These are phyloP conservation scores for Heliothis peltigera DNA, from an alignment of 2,888 invertebrate genomes.

Conservation along the genomic window DNA sequence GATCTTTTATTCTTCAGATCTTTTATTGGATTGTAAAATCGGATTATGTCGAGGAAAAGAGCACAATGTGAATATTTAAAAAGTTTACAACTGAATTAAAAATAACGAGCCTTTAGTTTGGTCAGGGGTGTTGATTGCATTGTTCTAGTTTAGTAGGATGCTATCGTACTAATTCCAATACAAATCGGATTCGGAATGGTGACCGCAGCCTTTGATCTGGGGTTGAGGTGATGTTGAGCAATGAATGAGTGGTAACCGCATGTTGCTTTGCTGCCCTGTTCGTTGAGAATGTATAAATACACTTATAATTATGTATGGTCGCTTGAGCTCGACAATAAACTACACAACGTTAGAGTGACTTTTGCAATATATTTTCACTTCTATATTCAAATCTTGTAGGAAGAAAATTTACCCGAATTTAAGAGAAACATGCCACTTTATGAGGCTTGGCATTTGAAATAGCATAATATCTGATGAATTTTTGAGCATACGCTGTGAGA, in stretches of 20 bases:
- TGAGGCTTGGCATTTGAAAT: conserved; percentile 18
- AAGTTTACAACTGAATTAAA: neutral
- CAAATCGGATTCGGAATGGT: conserved; percentile 20
- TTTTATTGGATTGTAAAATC: neutral
- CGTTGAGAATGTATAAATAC: conserved; percentile 76
- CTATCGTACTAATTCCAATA: conserved; percentile 11
- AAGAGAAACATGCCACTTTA: conserved; percentile 19
- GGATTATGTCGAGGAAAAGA: neutral
- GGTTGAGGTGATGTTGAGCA: conserved; percentile 15
- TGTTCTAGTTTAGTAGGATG: neutral
- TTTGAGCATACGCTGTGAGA: conserved; percentile 11
- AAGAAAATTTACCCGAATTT: no score
- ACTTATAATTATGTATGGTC: neutral
- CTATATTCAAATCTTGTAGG: no score
- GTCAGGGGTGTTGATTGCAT: neutral
- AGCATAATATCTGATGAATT: conserved; percentile 26
- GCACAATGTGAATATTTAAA: neutral
- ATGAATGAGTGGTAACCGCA: conserved; percentile 54
- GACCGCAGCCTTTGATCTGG: conserved; percentile 40
- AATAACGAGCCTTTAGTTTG: neutral
- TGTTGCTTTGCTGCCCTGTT: conserved; percentile 56
- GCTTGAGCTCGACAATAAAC: no score
- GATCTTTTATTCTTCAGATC: neutral
- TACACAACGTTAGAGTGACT: no score
- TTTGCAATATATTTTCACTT: no score